A percentile compares a stretch with the other conserved stretches of the same genome.
Conservation (phyloP, 2,888 invertebrate species). For the Arrhopalites spinosus region DNA sequence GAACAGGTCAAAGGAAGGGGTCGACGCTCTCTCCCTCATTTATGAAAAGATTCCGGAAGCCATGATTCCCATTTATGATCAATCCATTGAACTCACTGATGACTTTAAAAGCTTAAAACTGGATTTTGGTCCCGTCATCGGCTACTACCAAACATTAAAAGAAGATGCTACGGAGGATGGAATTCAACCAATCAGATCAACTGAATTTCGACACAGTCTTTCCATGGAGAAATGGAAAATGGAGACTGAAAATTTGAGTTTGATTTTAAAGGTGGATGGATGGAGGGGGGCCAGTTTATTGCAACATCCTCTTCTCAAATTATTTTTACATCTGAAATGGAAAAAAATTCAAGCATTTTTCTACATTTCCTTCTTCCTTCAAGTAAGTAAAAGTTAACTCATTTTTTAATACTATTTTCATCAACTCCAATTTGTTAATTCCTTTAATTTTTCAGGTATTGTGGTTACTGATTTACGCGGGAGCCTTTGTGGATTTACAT, state of each 20-base stretch:
- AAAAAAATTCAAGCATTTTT: conserved; percentile 40
- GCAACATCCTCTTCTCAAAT: conserved; percentile 46
- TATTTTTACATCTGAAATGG: conserved; percentile 48
- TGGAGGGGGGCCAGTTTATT: conserved; percentile 40
- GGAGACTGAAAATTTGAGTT: conserved; percentile 45
- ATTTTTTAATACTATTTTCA: too few relatives aligned
- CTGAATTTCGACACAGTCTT: neutral
- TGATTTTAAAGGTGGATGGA: conserved; percentile 43
- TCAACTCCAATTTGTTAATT: too few relatives aligned
- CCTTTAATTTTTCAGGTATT: neutral
- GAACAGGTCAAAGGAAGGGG: conserved; percentile 1
- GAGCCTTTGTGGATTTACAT: conserved; percentile 7
- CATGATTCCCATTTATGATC: neutral
- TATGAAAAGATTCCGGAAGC: conserved; percentile 16
- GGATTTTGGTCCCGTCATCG: conserved; percentile 1
- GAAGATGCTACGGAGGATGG: neutral
- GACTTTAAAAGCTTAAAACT: conserved; percentile 11
- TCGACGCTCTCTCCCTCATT: conserved; percentile 1
- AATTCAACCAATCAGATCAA: neutral
- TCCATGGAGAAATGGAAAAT: conserved; percentile 2
- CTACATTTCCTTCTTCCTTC: conserved; percentile 40
- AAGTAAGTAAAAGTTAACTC: conserved; percentile 33
- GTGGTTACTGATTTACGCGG: conserved; percentile 6
- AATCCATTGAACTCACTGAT: conserved; percentile 4
- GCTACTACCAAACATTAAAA: neutral